A percentile compares a stretch with the other conserved stretches of the same genome.
phyloP scores from a whole-genome alignment of 2,113 vertebrate species.

The Erythrolamprus reginae region DNA sequence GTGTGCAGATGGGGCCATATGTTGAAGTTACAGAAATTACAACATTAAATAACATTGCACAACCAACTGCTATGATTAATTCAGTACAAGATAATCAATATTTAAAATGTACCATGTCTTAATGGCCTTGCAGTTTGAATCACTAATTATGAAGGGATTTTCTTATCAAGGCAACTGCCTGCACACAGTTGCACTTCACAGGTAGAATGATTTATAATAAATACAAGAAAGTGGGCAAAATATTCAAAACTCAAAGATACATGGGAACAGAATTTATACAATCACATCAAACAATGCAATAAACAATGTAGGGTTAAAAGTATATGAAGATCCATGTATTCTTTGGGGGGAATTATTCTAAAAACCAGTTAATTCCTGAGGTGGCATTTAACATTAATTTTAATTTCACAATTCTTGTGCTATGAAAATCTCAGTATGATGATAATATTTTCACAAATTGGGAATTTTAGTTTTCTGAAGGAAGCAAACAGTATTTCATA shows the following conservation, averaged over 20 bases:
- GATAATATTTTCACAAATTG: slow-evolving; percentile 33
- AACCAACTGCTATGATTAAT: slow-evolving; percentile 78
- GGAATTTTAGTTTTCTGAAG: slow-evolving; percentile 44
- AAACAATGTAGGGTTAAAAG: slow-evolving; percentile 60
- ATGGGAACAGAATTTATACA: slow-evolving; percentile 67
- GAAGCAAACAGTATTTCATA: slow-evolving; percentile 53
- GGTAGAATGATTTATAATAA: slow-evolving; percentile 83
- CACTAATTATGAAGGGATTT: slow-evolving; percentile 72
- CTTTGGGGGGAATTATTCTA: slow-evolving; percentile 45
- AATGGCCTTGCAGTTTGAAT: slow-evolving; percentile 75
- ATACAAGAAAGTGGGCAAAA: slow-evolving; percentile 81
- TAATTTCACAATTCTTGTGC: slow-evolving; percentile 64
- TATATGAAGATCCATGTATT: slow-evolving; percentile 54
- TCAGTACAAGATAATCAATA: slow-evolving; percentile 78
- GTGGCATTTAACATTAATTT: slow-evolving; percentile 56
- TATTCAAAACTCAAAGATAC: slow-evolving; percentile 70
- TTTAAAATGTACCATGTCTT: slow-evolving; percentile 77
- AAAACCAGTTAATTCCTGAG: slow-evolving; percentile 72
- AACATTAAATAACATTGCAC: slow-evolving; percentile 82
- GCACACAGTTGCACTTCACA: slow-evolving; percentile 88
- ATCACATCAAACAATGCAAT: slow-evolving; percentile 64
- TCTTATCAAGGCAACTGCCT: slow-evolving; percentile 82
- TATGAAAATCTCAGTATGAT: slow-evolving; percentile 56
- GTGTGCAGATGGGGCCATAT: slow-evolving; percentile 69
- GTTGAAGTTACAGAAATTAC: slow-evolving; percentile 76